Percentiles rank a stretch among this genome's conserved stretches.
Conservation (phyloP, 2,797 vertebrate species). For the Sebastes flavidus region DNA sequence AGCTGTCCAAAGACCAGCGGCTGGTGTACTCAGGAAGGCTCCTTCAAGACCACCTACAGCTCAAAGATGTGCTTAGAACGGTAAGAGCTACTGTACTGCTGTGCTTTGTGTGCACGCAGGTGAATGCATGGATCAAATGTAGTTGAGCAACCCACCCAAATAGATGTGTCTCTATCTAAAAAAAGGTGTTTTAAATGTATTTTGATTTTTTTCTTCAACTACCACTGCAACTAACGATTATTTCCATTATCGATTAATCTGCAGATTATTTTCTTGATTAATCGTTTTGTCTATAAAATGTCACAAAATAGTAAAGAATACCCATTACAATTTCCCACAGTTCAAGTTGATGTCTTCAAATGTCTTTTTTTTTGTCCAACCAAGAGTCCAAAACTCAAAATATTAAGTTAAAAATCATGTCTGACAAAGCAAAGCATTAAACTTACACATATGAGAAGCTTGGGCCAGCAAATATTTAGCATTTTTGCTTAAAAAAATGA, state of each 20-base stretch:
- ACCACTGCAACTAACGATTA: neutral
- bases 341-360: neutral
- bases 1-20: constrained; percentile 94
- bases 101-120: neutral
- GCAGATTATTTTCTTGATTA: no score
- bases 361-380: neutral
- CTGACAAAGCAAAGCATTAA: neutral
- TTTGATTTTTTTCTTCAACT: no score
- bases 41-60: constrained; percentile 93
- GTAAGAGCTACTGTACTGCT: constrained; percentile 69
- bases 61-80: constrained; percentile 95
- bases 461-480: neutral
- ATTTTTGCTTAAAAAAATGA: neutral
- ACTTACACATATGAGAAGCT: neutral
- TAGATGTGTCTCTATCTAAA: neutral
- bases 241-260: neutral
- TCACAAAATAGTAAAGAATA: no score
- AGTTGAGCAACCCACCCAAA: neutral
- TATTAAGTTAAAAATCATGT: neutral
- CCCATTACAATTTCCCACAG: neutral
- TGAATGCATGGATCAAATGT: neutral
- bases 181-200: neutral
- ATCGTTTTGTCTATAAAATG: neutral
- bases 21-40: constrained; percentile 95
- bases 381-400: neutral